These are phyloP conservation scores for Catharus minimus DNA, from an alignment of 2,113 vertebrate species.

Conservation along the genomic window DNA sequence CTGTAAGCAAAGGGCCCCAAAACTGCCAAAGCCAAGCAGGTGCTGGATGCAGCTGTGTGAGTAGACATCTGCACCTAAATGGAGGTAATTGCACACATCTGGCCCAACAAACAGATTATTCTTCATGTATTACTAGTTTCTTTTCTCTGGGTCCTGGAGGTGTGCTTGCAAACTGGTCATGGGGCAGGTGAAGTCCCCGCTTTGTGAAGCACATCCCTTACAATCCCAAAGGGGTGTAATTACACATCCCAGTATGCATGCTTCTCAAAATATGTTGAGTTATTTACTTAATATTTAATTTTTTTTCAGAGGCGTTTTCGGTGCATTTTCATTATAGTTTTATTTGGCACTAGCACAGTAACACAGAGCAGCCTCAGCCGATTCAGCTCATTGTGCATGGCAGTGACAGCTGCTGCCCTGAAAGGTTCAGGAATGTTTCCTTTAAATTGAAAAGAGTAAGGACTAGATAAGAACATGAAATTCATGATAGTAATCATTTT, in stretches of 20 bases:
- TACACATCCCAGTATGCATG: background rate
- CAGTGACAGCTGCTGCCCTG: slow-evolving; percentile 20
- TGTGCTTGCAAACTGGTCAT: background rate
- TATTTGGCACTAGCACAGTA: background rate
- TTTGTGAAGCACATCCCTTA: background rate
- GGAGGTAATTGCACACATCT: background rate
- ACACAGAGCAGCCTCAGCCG: background rate
- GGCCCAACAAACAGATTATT: background rate
- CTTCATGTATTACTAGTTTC: background rate
- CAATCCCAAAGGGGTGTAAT: background rate
- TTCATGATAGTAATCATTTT: slow-evolving; percentile 36
- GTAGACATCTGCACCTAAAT: background rate
- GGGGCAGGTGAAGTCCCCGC: background rate
- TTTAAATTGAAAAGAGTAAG: slow-evolving; percentile 48
- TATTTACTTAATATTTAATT: background rate
- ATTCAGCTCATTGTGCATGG: background rate
- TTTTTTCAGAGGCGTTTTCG: background rate
- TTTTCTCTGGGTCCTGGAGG: background rate
- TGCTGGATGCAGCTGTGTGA: background rate
- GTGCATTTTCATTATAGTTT: background rate
- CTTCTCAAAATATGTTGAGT: background rate
- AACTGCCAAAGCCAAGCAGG: background rate
- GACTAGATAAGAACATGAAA: slow-evolving; percentile 49
- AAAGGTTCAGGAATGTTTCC: slow-evolving; percentile 33
- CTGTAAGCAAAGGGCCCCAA: rapidly evolving